Evolutionary conservation across 2,113 vertebrate genomes (phyloP).

Genomic region (Galemys pyrenaicus): DNA sequence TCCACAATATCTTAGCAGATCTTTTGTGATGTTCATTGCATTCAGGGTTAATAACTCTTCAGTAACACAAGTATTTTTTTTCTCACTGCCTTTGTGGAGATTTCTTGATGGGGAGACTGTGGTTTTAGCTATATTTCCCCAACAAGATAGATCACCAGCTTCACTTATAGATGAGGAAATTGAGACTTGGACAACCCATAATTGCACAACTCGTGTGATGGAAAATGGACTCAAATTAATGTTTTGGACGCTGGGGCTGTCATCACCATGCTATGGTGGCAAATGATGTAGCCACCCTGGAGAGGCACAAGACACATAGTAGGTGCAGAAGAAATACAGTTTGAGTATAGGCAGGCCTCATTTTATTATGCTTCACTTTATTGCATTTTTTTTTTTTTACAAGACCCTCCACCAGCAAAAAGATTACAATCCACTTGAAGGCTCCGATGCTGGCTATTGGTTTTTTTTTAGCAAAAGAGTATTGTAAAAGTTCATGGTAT

Average conservation of each 20-base stretch:
- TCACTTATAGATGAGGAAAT: no score
- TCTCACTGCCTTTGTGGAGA: background rate
- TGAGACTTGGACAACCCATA: background rate
- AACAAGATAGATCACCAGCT: background rate
- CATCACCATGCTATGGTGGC: background rate
- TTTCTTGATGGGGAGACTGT: background rate
- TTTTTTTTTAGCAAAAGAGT: no score
- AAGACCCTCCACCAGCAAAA: background rate
- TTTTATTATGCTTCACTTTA: background rate
- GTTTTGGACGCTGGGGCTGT: background rate
- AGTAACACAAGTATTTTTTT: background rate
- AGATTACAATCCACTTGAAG: background rate
- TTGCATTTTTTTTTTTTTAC: background rate
- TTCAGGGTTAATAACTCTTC: background rate
- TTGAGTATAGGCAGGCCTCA: background rate
- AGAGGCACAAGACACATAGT: rapidly evolving
- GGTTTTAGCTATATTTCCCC: background rate
- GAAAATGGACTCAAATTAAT: background rate
- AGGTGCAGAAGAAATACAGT: background rate
- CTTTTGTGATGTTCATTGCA: no score
- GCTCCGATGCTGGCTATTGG: background rate
- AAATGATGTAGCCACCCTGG: background rate
- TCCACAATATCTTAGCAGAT: background rate
- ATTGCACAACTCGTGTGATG: background rate
- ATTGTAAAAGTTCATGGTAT: no score